Percentiles rank a stretch among this genome's conserved stretches.
These are phyloP conservation scores for Apeira syringaria DNA, from an alignment of 2,888 invertebrate genomes.

Conservation along the genomic window DNA sequence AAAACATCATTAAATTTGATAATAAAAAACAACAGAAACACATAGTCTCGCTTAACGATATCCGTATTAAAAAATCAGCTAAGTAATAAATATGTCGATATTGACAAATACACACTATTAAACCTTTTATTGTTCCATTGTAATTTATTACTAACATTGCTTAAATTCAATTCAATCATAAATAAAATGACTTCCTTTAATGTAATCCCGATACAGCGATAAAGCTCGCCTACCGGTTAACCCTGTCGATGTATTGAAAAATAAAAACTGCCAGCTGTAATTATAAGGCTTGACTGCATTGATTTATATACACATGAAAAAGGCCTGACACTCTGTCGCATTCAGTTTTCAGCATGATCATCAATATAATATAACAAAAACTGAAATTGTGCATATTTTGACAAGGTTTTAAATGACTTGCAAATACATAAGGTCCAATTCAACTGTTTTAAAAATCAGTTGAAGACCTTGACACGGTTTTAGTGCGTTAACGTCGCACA, in stretches of 20 bases:
- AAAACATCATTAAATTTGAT: constrained; percentile 25
- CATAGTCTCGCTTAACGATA: constrained; percentile 8
- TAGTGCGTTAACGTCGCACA: constrained; percentile 55
- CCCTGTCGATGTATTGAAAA: constrained; percentile 25
- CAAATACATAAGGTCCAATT: constrained; percentile 35
- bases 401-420: constrained; percentile 20
- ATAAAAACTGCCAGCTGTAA: constrained; percentile 27
- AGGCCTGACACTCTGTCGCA: constrained; percentile 20
- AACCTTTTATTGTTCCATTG: constrained; percentile 15
- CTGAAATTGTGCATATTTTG: neutral
- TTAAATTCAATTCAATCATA: constrained; percentile 22
- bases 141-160: constrained; percentile 21
- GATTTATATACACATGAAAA: constrained; percentile 27
- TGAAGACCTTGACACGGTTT: constrained; percentile 69
- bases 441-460: constrained; percentile 69
- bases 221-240: constrained; percentile 18
- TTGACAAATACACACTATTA: constrained; percentile 19
- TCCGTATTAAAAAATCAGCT: constrained; percentile 21
- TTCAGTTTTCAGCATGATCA: neutral
- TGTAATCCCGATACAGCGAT: constrained; percentile 9
- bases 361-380: neutral
- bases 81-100: constrained; percentile 7
- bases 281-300: constrained; percentile 26
- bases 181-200: constrained; percentile 23
- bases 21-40: constrained; percentile 17